phyloP scores from a whole-genome alignment of 1,140 invertebrate genomes.

The Drosophila biarmipes region DNA sequence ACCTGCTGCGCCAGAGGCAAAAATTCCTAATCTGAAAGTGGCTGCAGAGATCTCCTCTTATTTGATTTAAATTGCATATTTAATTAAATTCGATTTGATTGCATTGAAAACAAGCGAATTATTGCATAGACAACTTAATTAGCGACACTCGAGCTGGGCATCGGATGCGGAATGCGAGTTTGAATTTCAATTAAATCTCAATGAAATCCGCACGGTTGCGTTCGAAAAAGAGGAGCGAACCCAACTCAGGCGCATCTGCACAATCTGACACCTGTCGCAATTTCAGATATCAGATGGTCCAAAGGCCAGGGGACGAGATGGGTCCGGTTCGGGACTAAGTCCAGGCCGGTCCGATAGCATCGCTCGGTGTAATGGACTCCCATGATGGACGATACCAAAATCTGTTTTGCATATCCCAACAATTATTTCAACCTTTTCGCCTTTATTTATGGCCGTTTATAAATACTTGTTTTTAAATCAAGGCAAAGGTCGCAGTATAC shows the following conservation, averaged over 20 bases:
- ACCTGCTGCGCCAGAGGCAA: constrained; percentile 10
- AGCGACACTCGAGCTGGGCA: constrained; percentile 28
- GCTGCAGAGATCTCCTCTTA: constrained; percentile 6
- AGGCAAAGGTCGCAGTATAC: constrained; percentile 9
- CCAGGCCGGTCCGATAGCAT: constrained; percentile 7
- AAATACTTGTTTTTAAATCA: constrained; percentile 45
- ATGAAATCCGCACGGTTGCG: constrained; percentile 39
- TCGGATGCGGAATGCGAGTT: constrained; percentile 42
- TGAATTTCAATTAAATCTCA: constrained; percentile 67
- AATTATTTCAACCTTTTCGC: constrained; percentile 65
- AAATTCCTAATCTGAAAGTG: constrained; percentile 13
- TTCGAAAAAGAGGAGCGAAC: constrained; percentile 15
- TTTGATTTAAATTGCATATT: constrained; percentile 52
- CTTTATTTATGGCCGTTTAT: constrained; percentile 55
- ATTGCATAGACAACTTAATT: constrained; percentile 72
- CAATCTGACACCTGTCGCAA: constrained; percentile 70
- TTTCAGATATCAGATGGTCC: constrained; percentile 42
- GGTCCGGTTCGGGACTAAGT: constrained; percentile 19
- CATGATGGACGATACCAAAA: constrained; percentile 27
- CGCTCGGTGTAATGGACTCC: constrained; percentile 2
- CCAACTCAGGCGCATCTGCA: constrained; percentile 64
- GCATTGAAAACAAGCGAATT: constrained; percentile 32
- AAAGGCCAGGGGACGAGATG: constrained; percentile 16
- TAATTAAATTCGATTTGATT: constrained; percentile 55
- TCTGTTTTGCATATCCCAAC: constrained; percentile 57